These are phyloP conservation scores for Callopanchax toddi DNA, from an alignment of 2,113 vertebrate genomes.

Conservation along the genomic window DNA sequence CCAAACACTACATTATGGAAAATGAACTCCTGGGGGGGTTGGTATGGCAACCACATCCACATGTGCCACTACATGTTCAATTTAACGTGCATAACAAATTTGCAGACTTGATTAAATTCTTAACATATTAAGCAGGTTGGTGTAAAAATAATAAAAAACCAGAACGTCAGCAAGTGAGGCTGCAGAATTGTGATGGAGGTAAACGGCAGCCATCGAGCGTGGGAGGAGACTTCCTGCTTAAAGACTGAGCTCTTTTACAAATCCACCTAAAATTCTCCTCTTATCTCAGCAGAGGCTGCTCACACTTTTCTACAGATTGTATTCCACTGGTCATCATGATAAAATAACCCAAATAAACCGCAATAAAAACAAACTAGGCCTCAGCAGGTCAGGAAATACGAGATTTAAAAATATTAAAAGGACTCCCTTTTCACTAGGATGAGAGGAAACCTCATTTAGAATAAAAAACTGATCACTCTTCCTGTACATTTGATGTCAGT, in stretches of 20 bases:
- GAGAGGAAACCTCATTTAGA: conserved; percentile 24
- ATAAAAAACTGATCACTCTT: conserved; percentile 60
- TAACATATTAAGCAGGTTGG: conserved; percentile 69
- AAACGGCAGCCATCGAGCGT: conserved; percentile 37
- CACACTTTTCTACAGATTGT: conserved; percentile 41
- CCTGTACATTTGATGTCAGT: conserved; percentile 87
- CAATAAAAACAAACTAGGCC: no score
- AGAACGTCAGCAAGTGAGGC: conserved; percentile 37
- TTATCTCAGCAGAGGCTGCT: conserved; percentile 45
- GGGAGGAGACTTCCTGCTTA: conserved; percentile 37
- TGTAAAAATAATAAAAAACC: conserved; percentile 9
- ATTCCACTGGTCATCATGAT: conserved; percentile 35
- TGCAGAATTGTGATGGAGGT: conserved; percentile 25
- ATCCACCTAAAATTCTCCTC: conserved; percentile 41
- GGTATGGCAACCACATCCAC: conserved; percentile 92
- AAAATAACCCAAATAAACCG: conserved; percentile 23
- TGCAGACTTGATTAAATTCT: conserved; percentile 79
- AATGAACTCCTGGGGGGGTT: conserved; percentile 97
- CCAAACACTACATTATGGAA: conserved; percentile 88
- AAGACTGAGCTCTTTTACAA: conserved; percentile 46
- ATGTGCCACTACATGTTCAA: conserved; percentile 76
- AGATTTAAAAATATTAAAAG: conserved; percentile 31
- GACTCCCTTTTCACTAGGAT: neutral
- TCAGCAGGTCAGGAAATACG: conserved; percentile 33
- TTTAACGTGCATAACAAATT: conserved; percentile 79